phyloP scores from a whole-genome alignment of 2,888 invertebrate species.

The Arge pagana region DNA sequence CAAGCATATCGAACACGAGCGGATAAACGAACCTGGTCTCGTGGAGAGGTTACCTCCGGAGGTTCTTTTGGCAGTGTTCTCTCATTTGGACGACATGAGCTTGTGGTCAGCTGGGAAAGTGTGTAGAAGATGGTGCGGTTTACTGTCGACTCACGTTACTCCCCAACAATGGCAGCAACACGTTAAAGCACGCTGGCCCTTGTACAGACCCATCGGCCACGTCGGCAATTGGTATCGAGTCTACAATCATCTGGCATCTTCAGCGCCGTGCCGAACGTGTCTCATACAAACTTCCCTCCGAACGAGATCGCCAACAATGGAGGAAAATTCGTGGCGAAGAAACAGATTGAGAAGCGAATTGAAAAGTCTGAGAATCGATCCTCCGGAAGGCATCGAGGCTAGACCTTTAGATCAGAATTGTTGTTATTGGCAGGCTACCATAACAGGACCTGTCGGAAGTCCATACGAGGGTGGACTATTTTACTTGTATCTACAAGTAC shows the following conservation, averaged over 20 bases:
- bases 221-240: conserved; percentile 82
- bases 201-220: conserved; percentile 75
- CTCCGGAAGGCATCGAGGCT: conserved; percentile 85
- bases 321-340: conserved; percentile 82
- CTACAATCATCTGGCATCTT: conserved; percentile 61
- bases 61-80: conserved; percentile 86
- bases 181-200: conserved; percentile 81
- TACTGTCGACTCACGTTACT: conserved; percentile 78
- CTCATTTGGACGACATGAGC: conserved; percentile 89
- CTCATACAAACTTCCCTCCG: conserved; percentile 79
- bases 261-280: conserved; percentile 77
- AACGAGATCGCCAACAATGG: conserved; percentile 66
- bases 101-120: conserved; percentile 88
- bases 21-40: conserved; percentile 63
- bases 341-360: conserved; percentile 81
- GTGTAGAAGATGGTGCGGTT: conserved; percentile 81
- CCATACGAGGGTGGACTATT: conserved; percentile 95
- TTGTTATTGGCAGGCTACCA: conserved; percentile 93
- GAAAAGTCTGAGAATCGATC: conserved; percentile 71
- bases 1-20: conserved; percentile 48
- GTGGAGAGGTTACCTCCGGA: conserved; percentile 76
- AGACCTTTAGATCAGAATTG: conserved; percentile 78
- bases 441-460: conserved; percentile 88
- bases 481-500: conserved; percentile 87
- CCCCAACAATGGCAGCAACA: conserved; percentile 81